A percentile compares a stretch with the other conserved stretches of the same genome.
phyloP scores from a whole-genome alignment of 2,797 vertebrate species.

The Melanotaenia maccullochi region DNA sequence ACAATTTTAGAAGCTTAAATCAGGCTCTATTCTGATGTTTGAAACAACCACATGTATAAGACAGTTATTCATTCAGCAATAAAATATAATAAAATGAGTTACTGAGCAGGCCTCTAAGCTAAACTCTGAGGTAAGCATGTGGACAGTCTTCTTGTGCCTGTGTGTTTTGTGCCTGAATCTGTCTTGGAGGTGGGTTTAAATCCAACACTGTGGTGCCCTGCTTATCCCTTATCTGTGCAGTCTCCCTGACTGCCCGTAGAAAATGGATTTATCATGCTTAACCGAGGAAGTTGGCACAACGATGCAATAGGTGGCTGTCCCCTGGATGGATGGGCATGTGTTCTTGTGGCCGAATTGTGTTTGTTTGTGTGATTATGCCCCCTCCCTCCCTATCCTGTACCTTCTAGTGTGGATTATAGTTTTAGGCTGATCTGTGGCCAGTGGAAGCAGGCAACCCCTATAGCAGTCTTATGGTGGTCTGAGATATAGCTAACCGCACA shows the following conservation, averaged over 20 bases:
- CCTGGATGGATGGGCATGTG: slow-evolving; percentile 64
- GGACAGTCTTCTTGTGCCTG: slow-evolving; percentile 17
- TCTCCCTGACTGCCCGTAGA: slow-evolving; percentile 75
- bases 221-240: slow-evolving; percentile 77
- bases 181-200: slow-evolving; percentile 63
- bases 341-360: slow-evolving; percentile 35
- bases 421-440: slow-evolving; percentile 76
- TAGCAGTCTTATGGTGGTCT: slow-evolving; percentile 70
- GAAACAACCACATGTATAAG: neutral
- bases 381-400: slow-evolving; percentile 47
- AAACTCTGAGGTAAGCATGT: slow-evolving; percentile 23
- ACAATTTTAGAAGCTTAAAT: neutral
- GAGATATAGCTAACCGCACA: slow-evolving; percentile 61
- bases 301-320: slow-evolving; percentile 76
- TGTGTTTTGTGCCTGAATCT: slow-evolving; percentile 41
- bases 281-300: slow-evolving; percentile 72
- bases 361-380: slow-evolving; percentile 37
- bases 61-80: neutral
- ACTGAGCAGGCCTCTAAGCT: neutral
- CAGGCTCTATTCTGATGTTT: slow-evolving; percentile 18
- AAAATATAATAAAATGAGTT: slow-evolving; percentile 7
- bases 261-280: slow-evolving; percentile 79
- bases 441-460: slow-evolving; percentile 70
- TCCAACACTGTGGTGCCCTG: slow-evolving; percentile 56
- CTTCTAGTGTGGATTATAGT: slow-evolving; percentile 78